Evolutionary conservation across 2,113 vertebrate genomes (phyloP).

Genomic region (Siniperca knerii): DNA sequence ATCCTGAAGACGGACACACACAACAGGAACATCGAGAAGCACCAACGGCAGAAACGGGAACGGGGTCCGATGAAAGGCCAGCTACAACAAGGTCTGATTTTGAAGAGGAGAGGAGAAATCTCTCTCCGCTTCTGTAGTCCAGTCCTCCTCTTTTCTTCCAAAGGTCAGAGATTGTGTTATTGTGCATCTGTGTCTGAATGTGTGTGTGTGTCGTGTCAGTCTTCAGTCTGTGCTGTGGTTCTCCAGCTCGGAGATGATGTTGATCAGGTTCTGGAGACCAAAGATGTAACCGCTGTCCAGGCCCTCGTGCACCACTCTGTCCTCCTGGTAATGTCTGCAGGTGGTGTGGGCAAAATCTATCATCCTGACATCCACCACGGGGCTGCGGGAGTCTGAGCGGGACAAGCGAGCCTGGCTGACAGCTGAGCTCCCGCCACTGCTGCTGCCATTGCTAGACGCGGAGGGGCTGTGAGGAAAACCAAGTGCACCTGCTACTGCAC

Average conservation of each 20-base stretch:
- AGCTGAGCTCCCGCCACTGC: constrained; percentile 38
- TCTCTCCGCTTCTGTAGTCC: constrained; percentile 24
- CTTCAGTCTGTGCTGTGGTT: constrained; percentile 92
- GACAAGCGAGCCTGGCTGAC: constrained; percentile 36
- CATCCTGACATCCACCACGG: constrained; percentile 93
- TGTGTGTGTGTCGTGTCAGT: constrained; percentile 78
- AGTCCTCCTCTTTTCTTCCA: constrained; percentile 55
- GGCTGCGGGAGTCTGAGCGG: constrained; percentile 81
- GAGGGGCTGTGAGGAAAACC: constrained; percentile 67
- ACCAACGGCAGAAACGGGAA: constrained; percentile 56
- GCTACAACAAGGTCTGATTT: constrained; percentile 34
- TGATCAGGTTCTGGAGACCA: constrained; percentile 97
- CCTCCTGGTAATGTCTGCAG: constrained; percentile 94
- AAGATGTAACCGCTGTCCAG: constrained; percentile 98
- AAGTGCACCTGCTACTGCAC: constrained; percentile 63
- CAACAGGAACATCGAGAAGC: constrained; percentile 54
- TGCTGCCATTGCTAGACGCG: constrained; percentile 46
- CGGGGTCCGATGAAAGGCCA: constrained; percentile 25
- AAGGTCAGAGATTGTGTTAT: constrained; percentile 71
- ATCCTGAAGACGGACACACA: constrained; percentile 39
- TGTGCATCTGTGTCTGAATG: constrained; percentile 78
- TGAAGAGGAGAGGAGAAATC: constrained; percentile 22
- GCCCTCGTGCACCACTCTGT: constrained; percentile 95
- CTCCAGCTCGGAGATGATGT: constrained; percentile 97
- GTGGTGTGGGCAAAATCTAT: constrained; percentile 99